These are phyloP conservation scores for Notolabrus celidotus DNA, from an alignment of 2,797 vertebrate species.

Conservation along the genomic window DNA sequence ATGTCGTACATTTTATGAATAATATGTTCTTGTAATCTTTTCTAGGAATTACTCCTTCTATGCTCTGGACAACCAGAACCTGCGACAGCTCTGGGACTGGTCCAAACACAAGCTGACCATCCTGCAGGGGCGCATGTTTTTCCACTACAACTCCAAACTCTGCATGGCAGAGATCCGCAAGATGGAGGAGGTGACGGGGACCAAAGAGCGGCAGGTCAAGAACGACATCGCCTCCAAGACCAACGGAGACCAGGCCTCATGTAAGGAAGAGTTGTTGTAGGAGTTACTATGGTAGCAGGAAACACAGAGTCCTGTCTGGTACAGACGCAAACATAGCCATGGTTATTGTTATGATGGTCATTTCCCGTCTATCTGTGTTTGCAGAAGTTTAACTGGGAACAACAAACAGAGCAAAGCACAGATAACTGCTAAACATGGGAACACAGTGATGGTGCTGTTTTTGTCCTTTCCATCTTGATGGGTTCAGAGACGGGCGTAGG, in stretches of 20 bases:
- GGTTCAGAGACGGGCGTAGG: neutral
- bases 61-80: slow-evolving; percentile 97
- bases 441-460: slow-evolving; percentile 12
- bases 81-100: slow-evolving; percentile 99
- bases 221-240: slow-evolving; percentile 94
- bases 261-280: slow-evolving; percentile 83
- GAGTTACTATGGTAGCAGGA: slow-evolving; percentile 42
- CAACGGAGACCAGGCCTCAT: slow-evolving; percentile 97
- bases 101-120: slow-evolving; percentile 96
- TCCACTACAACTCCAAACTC: slow-evolving; percentile 97
- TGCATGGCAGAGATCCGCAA: slow-evolving; percentile 93
- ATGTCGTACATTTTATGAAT: slow-evolving; percentile 24
- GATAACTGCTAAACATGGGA: slow-evolving; percentile 5
- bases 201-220: slow-evolving; percentile 89
- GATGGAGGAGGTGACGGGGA: slow-evolving; percentile 94
- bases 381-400: slow-evolving; percentile 52
- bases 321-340: slow-evolving; percentile 33
- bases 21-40: slow-evolving; percentile 29
- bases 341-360: slow-evolving; percentile 60
- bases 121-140: slow-evolving; percentile 93
- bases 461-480: slow-evolving; percentile 4
- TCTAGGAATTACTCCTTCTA: slow-evolving; percentile 96
- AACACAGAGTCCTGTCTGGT: slow-evolving; percentile 15
- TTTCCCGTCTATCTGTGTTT: slow-evolving; percentile 63
- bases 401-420: slow-evolving; percentile 44